Evolutionary conservation across 2,888 invertebrate species (phyloP), one percentile per base, ranked within the genome.

Genomic region (Aspidiotus destructor): DNA sequence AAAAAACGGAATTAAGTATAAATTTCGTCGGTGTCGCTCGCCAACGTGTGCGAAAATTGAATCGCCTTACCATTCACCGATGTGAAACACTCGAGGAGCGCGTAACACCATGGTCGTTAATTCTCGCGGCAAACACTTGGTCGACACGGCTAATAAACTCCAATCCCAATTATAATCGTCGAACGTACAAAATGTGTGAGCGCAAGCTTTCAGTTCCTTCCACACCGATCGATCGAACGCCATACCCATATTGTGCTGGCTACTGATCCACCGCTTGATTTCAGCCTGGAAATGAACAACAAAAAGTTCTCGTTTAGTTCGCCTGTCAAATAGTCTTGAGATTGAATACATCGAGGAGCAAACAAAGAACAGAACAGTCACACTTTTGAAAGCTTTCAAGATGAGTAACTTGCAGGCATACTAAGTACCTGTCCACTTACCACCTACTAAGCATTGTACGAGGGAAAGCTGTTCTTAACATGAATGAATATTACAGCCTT

Each of bases 91-190:
- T 70, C 98, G 80, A 0, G 98, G 96, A 0, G 94, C 93, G 74
- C 92, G 87, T 75, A 93, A 87, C 73, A 94, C 85, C 80, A 97
- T 87, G 1, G 94, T 90, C 73, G 88, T 86, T 71, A 97, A 83
- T 74, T 89, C 89, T 69, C 82, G 80, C 0, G 83, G 82, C 70
- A 89, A 81, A 75, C 90, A 86, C 73, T 89, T 88, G 78, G 92
- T 91, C 0, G 93, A 92, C 64, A 95, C 83, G 77, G 93, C 90
- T 72, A 95, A 87, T 72, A 99, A 79, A 0, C 96, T 95, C 89
- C 98, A 99, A 76, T 99, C 98, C 98, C 98, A 99, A 77, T 99
- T 99, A 78, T 99, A 99, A 76, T 99, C 99, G 76, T 99, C 99
- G 79, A 93, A 97, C 2, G 87, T 85, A 79, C 98, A 99, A 78